Base-by-base conservation (phyloP, 2,888 invertebrate genomes). In the Sinopyrophorus schimmeli region DNA sequence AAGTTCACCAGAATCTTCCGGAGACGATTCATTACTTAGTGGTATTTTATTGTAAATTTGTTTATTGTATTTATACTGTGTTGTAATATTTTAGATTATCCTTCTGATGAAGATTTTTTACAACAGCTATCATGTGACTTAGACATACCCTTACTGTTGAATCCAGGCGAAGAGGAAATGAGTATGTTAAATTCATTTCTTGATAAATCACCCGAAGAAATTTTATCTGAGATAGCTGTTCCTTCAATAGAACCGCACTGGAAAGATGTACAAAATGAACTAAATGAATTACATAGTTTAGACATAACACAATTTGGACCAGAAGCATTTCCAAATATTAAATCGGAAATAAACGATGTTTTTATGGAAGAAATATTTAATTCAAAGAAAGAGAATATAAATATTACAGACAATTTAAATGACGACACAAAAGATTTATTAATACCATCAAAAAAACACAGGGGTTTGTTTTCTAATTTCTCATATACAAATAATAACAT, bases 81-180 rank as follows among this genome's bases (percentile, higher is more conserved):
- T n/a, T n/a, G n/a, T n/a, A n/a, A 14, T 20, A 51, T 60, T 63
- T 28, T 49, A 68, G 71, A 71, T 48, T 47, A 63, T 17, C 62
- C 63, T 9, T 65, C 68, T 5, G 71, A 71, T 47, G 73, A 73
- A 53, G 72, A 73, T 54, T 72, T 73, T 43, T 54, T 73, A 17
- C 67, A 71, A 43, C 70, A 72, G 48, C 47, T 73, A 18, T 70
- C 71, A 15, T 62, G 67, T 5, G 69, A 68, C 51, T 59, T 73
- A 46, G 70, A 72, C 55, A 71, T 73, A 40, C 73, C 73, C 1
- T 52, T 71, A 11, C 53, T 72, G n/a, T 54, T 72, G 23, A 70
- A 72, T 47, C 61, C 65, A 10, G 64, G 67, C 6, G 68, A 71
- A 41, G 70, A 71, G 57, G 68, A 71, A 46, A 55, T 68, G 54